Evolutionary conservation across 2,113 vertebrate genomes (phyloP).

Genomic region (Marcusenius ussheri): DNA sequence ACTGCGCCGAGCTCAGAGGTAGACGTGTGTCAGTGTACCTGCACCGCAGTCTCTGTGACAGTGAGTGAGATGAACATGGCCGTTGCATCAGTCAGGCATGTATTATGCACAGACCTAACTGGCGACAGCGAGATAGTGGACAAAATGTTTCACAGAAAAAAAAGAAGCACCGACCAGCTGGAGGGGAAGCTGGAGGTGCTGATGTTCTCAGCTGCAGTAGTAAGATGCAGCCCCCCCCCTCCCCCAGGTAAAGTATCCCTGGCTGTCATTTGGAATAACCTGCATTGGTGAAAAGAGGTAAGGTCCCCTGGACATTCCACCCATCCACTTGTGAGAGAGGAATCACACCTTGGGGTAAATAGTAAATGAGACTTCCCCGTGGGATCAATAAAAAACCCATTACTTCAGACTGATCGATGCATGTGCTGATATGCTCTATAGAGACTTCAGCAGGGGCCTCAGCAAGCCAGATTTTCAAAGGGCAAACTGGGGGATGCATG

Average conservation of each 20-base stretch:
- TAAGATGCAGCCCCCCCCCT: neutral
- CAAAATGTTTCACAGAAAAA: neutral
- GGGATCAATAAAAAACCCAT: slow-evolving; percentile 20
- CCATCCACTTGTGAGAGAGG: neutral
- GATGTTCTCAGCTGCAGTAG: neutral
- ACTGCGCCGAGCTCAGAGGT: neutral
- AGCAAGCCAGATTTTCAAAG: neutral
- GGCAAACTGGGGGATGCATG: neutral
- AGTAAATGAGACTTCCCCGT: slow-evolving; percentile 8
- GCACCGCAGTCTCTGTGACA: neutral
- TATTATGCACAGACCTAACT: neutral
- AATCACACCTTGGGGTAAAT: neutral
- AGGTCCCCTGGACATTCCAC: neutral
- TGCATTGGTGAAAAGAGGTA: neutral
- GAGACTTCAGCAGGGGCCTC: neutral
- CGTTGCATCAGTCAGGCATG: neutral
- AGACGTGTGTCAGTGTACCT: neutral
- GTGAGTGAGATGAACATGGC: neutral
- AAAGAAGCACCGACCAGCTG: neutral
- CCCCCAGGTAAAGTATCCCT: neutral
- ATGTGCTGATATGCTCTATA: neutral
- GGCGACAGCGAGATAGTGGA: neutral
- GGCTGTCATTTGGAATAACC: neutral
- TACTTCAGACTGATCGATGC: slow-evolving; percentile 9
- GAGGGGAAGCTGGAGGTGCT: neutral